Percentiles rank a stretch among this genome's conserved stretches.
Evolutionary conservation across 2,888 invertebrate species (phyloP).

Genomic region (Caenorhabditis plicata): DNA sequence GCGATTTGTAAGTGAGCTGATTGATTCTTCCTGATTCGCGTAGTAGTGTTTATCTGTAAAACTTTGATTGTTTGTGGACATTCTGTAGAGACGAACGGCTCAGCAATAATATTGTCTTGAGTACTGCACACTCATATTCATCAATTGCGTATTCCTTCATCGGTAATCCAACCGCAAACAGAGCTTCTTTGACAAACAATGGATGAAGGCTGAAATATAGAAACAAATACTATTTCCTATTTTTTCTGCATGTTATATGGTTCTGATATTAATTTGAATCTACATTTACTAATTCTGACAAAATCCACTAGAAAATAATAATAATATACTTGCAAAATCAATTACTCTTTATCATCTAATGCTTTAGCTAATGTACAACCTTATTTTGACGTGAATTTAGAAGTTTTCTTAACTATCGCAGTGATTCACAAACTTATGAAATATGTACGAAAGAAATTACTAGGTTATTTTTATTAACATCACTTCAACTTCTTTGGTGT

Average conservation of each 20-base stretch:
- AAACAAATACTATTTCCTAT: not conserved
- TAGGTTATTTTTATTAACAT: not conserved
- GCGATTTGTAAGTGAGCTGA: constrained; percentile 11
- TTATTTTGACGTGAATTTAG: too few relatives aligned
- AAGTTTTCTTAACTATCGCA: too few relatives aligned
- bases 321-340: too few relatives aligned
- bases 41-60: constrained; percentile 33
- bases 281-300: too few relatives aligned
- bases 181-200: constrained; percentile 31
- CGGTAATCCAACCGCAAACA: constrained; percentile 34
- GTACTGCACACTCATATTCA: constrained; percentile 34
- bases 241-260: too few relatives aligned
- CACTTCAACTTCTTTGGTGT: too few relatives aligned
- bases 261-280: too few relatives aligned
- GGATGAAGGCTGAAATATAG: constrained; percentile 35
- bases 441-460: not conserved
- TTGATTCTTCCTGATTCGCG: constrained; percentile 7
- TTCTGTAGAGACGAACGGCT: constrained; percentile 20
- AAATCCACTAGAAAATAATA: too few relatives aligned
- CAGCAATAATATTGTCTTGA: constrained; percentile 37
- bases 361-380: too few relatives aligned
- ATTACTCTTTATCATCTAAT: too few relatives aligned
- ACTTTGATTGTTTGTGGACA: not conserved
- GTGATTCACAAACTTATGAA: too few relatives aligned
- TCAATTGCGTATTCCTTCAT: constrained; percentile 29